Evolutionary conservation across 2,113 vertebrate genomes (phyloP), one percentile per base, ranked within the genome.

Genomic region (Greenwoodochromis staneri): DNA sequence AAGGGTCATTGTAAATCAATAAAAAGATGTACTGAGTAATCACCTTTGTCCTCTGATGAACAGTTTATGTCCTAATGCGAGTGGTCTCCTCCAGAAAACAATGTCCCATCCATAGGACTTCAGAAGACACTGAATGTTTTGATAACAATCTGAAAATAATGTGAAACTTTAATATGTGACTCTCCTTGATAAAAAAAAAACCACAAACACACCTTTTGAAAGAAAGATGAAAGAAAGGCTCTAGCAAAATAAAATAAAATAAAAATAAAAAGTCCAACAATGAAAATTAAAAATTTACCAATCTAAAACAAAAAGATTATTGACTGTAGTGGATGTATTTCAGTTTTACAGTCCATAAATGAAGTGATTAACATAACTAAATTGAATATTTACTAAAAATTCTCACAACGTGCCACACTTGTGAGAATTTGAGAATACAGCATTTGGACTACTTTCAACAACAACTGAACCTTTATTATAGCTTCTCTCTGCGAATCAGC

Each of bases 401-500:
- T 53, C n/a, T 34, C 17, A 5, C 7, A 81, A 29, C 17, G 0
- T 21, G 7, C 21, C 61, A 57, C 5, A 63, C 1, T 47, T 14
- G 36, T 73, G 38, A 6, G 84, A 73, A 83, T 53, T 2, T 73
- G 38, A 6, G 84, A 73, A 83, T 53, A 3, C 31, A 53, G 8
- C 40, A 16, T 86, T 54, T 47, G 27, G 24, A 24, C n/a, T 7
- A 27, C 17, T 54, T 21, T 63, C 11, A 63, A 45, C 38, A 82
- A 84, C 81, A 83, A 63, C 73, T 45, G 69, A 81, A 6, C 42
- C 19, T 86, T 19, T 59, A 12, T 69, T 73, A 81, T 34, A 51
- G 61, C 71, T 81, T 27, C 81, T 87, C 42, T 80, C 78, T 82
- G 76, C 69, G n/a, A 83, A 92, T 89, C 69, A 84, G 82, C 87